Evolutionary conservation across 2,888 invertebrate species (phyloP).

Genomic region (Leuctra nigra): DNA sequence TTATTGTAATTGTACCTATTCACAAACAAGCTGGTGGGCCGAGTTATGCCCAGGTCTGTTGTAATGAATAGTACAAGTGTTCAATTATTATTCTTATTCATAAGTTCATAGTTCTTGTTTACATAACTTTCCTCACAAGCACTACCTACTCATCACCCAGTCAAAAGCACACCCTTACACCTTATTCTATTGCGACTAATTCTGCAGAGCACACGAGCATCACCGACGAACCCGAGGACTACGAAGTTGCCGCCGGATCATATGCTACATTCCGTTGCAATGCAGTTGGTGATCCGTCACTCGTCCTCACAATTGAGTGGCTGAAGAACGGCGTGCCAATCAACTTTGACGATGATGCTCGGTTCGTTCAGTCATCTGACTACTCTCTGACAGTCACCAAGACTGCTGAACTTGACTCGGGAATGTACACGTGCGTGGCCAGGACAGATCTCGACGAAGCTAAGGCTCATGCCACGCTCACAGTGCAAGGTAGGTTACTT

Average conservation of each 20-base stretch:
- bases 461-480: constrained; percentile 78
- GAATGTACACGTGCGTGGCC: constrained; percentile 91
- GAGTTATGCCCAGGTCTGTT: too few relatives aligned
- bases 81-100: too few relatives aligned
- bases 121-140: too few relatives aligned
- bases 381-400: constrained; percentile 91
- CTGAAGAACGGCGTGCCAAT: constrained; percentile 77
- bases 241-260: constrained; percentile 49
- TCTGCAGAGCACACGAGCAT: constrained; percentile 84
- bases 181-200: too few relatives aligned
- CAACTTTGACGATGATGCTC: constrained; percentile 78
- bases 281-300: constrained; percentile 81
- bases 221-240: constrained; percentile 81
- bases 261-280: constrained; percentile 63
- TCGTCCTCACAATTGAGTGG: constrained; percentile 78
- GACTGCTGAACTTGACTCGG: constrained; percentile 91
- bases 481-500: constrained; percentile 68
- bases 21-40: too few relatives aligned
- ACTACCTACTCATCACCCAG: too few relatives aligned
- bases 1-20: too few relatives aligned
- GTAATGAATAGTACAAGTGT: too few relatives aligned
- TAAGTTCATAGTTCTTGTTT: too few relatives aligned
- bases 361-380: constrained; percentile 80
- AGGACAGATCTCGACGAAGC: constrained; percentile 82
- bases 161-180: too few relatives aligned